Percentiles rank a stretch among this genome's conserved stretches.
Conservation (phyloP, 2,888 invertebrate genomes). For the Pseudanteris insignis region DNA sequence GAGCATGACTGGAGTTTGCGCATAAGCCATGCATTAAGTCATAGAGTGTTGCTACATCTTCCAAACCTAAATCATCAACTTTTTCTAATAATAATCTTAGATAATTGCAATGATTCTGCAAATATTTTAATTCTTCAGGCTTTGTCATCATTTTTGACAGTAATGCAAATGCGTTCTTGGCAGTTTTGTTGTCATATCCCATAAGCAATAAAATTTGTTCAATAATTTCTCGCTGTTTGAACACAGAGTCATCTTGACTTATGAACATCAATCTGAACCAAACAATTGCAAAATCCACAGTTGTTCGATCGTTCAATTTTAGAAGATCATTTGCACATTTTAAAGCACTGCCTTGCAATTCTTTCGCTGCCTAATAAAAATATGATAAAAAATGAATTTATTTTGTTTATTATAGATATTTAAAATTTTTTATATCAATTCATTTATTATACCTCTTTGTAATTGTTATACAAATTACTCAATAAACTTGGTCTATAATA, state of each 20-base stretch:
- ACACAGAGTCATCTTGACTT: conserved; percentile 49
- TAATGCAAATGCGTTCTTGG: conserved; percentile 56
- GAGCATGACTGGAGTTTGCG: conserved; percentile 64
- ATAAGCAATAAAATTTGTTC: conserved; percentile 57
- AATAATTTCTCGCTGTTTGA: conserved; percentile 60
- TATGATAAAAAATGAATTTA: not conserved
- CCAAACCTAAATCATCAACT: conserved; percentile 76
- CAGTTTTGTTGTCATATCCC: conserved; percentile 58
- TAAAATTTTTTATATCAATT: too few species aligned
- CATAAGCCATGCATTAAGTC: conserved; percentile 78
- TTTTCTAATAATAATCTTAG: conserved; percentile 78
- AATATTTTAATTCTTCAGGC: conserved; percentile 52
- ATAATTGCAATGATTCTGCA: conserved; percentile 72
- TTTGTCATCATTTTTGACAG: conserved; percentile 55
- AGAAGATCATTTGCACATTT: conserved; percentile 55
- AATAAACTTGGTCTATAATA: conserved; percentile 71
- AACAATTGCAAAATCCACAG: conserved; percentile 57
- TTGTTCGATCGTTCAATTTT: conserved; percentile 55
- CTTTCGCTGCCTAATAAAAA: conserved; percentile 50
- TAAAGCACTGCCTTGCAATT: conserved; percentile 54
- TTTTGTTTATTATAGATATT: too few species aligned
- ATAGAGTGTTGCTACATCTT: conserved; percentile 80
- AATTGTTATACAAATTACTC: conserved; percentile 64
- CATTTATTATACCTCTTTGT: conserved; percentile 58
- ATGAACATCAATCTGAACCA: conserved; percentile 60